A percentile compares a stretch with the other conserved stretches of the same genome.
Evolutionary conservation across 2,113 vertebrate genomes (phyloP).

Genomic region (Noctilio leporinus): DNA sequence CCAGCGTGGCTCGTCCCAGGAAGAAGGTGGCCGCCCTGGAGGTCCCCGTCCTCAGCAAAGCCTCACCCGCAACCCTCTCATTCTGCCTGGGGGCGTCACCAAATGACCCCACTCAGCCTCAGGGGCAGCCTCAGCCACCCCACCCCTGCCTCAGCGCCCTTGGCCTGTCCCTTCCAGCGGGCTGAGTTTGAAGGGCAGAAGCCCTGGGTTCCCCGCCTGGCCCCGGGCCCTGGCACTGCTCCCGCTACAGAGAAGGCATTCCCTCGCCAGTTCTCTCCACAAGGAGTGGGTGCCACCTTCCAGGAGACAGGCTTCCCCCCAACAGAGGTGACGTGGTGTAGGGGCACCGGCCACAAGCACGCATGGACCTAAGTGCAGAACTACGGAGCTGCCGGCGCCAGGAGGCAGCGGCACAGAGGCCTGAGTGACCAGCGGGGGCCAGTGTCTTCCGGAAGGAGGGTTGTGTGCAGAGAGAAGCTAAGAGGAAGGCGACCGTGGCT

Average conservation of each 20-base stretch:
- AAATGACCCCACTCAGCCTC: background rate
- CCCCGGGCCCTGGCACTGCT: background rate
- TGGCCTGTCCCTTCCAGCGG: background rate
- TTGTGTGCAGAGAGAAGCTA: fast-evolving
- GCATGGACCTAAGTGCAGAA: fast-evolving
- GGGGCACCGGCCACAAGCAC: too few species aligned
- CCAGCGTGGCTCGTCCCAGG: too few species aligned
- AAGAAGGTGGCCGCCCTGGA: too few species aligned
- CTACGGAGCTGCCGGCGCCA: background rate
- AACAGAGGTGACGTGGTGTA: background rate
- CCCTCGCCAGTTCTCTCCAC: fast-evolving
- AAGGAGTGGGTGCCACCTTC: background rate
- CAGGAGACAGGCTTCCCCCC: background rate
- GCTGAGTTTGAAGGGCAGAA: too few species aligned
- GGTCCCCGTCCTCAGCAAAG: too few species aligned
- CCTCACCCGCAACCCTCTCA: too few species aligned
- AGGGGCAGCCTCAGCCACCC: background rate
- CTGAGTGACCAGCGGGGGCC: background rate
- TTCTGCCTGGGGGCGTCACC: too few species aligned
- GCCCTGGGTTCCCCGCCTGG: too few species aligned
- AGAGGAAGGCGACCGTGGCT: background rate
- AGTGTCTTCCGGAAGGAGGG: background rate
- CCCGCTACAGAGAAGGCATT: fast-evolving
- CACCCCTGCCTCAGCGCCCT: background rate
- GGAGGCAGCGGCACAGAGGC: background rate